Base-by-base conservation (phyloP, 2,797 vertebrate genomes). In the Parambassis ranga region DNA sequence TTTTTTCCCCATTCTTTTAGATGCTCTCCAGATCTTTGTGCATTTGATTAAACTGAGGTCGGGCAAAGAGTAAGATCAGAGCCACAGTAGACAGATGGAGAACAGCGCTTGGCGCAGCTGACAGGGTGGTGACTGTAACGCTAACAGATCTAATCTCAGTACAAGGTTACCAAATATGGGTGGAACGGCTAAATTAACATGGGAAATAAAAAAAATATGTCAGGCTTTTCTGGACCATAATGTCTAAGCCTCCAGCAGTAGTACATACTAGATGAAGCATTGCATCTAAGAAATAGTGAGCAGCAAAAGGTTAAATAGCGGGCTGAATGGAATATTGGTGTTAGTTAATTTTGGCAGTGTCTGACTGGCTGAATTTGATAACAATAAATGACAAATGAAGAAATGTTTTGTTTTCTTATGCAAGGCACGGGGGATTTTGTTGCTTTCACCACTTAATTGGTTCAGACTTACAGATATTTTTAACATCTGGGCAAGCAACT, bases 131-230 rank as follows among this genome's bases (percentile, higher is more conserved):
- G 15, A 64, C 28, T 41, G 13, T n/a, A 41, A 19, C 2, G 7
- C 9, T 47, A 4, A 60, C 43, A 59, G 27, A 63, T 62, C 23
- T 57, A 26, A 60, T 64, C 35, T 67, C 27, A 24, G 20, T 26
- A 24, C 22, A 59, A 50, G 38, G 22, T 44, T 46, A 20, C 11
- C 56, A 44, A 27, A 64, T 42, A 30, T 60, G 58, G 41, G 49
- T 48, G 50, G 53, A 59, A 59, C 61, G 39, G 27, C 2, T 20
- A 28, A 63, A 35, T 64, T 43, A 64, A 42, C 20, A 49, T 39
- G 3, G 1, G 3, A n/a, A n/a, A n/a, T n/a, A 26, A 52, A 35
- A 31, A 50, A 48, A 19, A 11, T 16, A 2, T 31, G 18, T 59
- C 56, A 38, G 59, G 20, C 57, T 33, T 3, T 14, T 37, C 13